A percentile compares a stretch with the other conserved stretches of the same genome.
These are phyloP conservation scores for Choristoneura rosaceana DNA, from an alignment of 2,888 invertebrate genomes.

Conservation along the genomic window DNA sequence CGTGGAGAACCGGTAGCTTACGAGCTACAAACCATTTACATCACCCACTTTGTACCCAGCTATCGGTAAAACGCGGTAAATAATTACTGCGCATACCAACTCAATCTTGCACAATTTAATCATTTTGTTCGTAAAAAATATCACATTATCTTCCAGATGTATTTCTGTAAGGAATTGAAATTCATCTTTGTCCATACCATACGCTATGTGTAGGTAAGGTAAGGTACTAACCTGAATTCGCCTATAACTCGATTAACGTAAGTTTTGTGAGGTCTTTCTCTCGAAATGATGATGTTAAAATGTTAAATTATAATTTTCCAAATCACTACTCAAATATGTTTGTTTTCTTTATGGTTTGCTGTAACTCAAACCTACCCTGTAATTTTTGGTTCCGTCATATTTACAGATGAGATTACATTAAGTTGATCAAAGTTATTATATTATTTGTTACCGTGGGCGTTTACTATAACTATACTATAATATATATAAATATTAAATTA, in stretches of 20 bases:
- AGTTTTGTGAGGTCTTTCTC: background rate
- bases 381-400: background rate
- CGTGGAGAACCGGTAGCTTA: slow-evolving; percentile 35
- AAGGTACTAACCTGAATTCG: too few relatives aligned
- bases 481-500: too few relatives aligned
- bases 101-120: background rate
- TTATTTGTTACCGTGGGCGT: too few relatives aligned
- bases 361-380: background rate
- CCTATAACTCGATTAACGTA: background rate
- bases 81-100: slow-evolving; percentile 5
- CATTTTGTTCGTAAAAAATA: background rate
- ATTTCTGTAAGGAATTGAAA: background rate
- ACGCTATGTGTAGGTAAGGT: too few relatives aligned
- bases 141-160: background rate
- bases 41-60: slow-evolving; percentile 13
- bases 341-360: background rate
- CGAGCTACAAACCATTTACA: slow-evolving; percentile 28
- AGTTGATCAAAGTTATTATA: too few relatives aligned
- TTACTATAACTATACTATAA: too few relatives aligned
- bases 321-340: background rate
- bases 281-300: background rate
- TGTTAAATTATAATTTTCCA: background rate
- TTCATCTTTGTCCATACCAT: background rate
- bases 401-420: too few relatives aligned
- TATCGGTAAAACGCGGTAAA: slow-evolving; percentile 5